Base-by-base conservation (phyloP, 2,797 vertebrate species). In the Micrastur ruficollis region DNA sequence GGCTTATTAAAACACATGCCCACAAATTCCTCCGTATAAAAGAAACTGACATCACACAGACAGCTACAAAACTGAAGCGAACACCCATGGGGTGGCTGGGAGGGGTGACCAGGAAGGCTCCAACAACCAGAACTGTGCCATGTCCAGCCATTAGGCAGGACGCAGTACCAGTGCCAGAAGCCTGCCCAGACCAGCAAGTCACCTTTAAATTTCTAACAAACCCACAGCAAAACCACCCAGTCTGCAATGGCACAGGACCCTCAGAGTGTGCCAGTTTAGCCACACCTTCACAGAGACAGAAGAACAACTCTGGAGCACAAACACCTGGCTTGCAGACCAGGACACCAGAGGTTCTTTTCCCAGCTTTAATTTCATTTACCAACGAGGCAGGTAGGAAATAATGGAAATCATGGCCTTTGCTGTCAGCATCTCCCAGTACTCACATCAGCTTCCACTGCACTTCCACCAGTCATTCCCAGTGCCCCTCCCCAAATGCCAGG, bases 231-330 rank as follows among this genome's bases (percentile, higher is more conserved):
- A 44, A 11, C 16, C 47, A 46, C 21, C 36, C 34, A 7, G 46
- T 34, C 17, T 4, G 5, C 58, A 75, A 14, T 0, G 8, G n/a
- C 23, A 42, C 0, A 0, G 44, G 49, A 17, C 55, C 0, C 0
- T 8, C 32, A 31, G 36, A 46, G 47, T 1, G 1, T 22, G 5
- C 46, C 13, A 55, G 13, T 34, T 68, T 17, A 42, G 29, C 31
- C 32, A 26, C 47, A 26, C 23, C 38, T 63, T 32, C 62, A 73
- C 15, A 26, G 34, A 81, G 25, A 18, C 21, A 25, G 9, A 36
- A 27, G 12, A 36, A 15, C 34, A 40, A 15, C 21, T 31, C 59
- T 13, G 53, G 42, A 55, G 53, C 58, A 59, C 68, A 58, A 58
- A 31, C 53, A 31, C 44, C 31, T 25, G 22, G 25, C 42, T 17